A percentile compares a stretch with the other conserved stretches of the same genome.
Conservation (phyloP, 2,888 invertebrate genomes). For the Aelia acuminata region DNA sequence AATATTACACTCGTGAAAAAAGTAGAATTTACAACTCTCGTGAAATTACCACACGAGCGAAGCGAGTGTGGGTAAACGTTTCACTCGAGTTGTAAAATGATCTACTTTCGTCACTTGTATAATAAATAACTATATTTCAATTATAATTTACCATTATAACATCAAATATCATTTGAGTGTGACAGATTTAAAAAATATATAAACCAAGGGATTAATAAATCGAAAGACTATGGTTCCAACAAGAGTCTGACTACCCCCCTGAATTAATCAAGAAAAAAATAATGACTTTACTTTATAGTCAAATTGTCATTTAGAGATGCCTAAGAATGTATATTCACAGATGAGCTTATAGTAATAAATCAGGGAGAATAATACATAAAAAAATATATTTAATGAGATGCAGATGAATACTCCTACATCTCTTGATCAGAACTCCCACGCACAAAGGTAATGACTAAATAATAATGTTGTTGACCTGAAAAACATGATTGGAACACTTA, state of each 20-base stretch:
- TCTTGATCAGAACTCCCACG: not conserved
- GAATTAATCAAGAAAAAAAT: not conserved
- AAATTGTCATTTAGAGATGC: not conserved
- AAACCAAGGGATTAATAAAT: no score
- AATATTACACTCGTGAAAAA: no score
- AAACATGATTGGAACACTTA: not conserved
- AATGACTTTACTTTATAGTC: no score
- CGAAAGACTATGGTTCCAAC: not conserved
- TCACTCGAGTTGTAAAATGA: no score
- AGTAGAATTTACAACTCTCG: no score
- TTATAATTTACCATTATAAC: no score
- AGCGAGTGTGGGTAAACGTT: no score
- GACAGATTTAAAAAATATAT: no score
- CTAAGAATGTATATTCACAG: not conserved
- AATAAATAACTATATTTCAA: no score
- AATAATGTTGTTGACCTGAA: not conserved
- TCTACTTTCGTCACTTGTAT: no score
- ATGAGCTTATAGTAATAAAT: not conserved
- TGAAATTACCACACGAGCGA: no score
- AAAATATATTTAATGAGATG: not conserved
- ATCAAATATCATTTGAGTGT: no score
- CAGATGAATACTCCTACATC: conserved; percentile 3
- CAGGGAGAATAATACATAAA: not conserved
- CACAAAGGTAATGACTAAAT: not conserved
- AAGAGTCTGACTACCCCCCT: not conserved